phyloP scores from a whole-genome alignment of 1,140 invertebrate genomes.

The Tenebrio molitor region DNA sequence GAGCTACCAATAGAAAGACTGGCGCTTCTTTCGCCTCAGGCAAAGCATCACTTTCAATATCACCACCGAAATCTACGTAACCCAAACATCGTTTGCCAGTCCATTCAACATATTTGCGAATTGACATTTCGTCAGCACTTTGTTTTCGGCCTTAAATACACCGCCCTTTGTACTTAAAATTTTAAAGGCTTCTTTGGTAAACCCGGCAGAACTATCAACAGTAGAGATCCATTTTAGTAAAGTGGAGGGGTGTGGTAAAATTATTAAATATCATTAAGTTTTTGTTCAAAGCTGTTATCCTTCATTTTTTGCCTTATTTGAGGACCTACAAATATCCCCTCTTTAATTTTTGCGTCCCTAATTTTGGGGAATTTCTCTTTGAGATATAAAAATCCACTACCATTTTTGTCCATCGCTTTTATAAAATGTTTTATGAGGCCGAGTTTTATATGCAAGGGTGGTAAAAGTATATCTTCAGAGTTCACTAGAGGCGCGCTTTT shows the following conservation, averaged over 20 bases:
- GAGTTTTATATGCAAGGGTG: no score
- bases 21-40: slow-evolving; percentile 62
- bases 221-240: slow-evolving; percentile 59
- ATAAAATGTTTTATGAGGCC: no score
- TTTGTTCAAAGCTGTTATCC: no score
- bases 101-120: slow-evolving; percentile 54
- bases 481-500: no score
- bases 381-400: no score
- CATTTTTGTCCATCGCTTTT: no score
- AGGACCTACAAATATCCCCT: no score
- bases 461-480: no score
- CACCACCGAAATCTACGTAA: slow-evolving; percentile 51
- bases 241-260: slow-evolving; percentile 60
- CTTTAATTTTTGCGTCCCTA: no score
- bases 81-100: slow-evolving; percentile 50
- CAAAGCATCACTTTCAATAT: slow-evolving; percentile 41
- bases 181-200: slow-evolving; percentile 59
- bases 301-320: no score
- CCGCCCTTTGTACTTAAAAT: slow-evolving; percentile 8
- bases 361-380: no score
- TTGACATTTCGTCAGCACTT: slow-evolving; percentile 55
- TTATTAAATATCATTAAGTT: no score
- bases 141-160: slow-evolving; percentile 1
- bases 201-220: slow-evolving; percentile 59
- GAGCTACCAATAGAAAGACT: slow-evolving; percentile 56